Evolutionary conservation across 2,888 invertebrate genomes (phyloP), one percentile per base, ranked within the genome.

Genomic region (Boloria euphrosyne): DNA sequence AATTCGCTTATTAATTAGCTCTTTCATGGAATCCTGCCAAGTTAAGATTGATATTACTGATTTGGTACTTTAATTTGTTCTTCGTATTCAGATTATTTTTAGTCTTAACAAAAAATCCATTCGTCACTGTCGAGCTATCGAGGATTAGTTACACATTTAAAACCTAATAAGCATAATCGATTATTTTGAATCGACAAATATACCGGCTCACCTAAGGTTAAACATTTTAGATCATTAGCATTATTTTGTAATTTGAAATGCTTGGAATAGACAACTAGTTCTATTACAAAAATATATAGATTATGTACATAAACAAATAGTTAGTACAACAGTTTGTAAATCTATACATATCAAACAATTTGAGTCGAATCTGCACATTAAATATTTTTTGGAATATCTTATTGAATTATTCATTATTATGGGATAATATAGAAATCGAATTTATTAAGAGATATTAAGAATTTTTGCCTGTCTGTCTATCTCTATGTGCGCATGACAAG

Each of bases 141-240:
- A 4, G 51, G 38, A 16, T 51, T 51, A 57, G 7, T 27, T 17
- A 22, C 17, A 64, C 44, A 27, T 22, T 17, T 27, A 46, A 54
- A 17, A 50, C 46, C 31, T 13, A 31, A 58, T 64, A 58, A 47
- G 52, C 52, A 52, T 64, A 52, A 64, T 52, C 64, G 44, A 43
- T 55, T 50, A 57, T 43, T 62, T 43, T 22, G 55, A 22, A 44
- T 44, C 44, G 44, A 44, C 44, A 22, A 55, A 55, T 38, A 38
- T 38, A 38, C 31, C 7, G 1, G 22, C 44, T n/a, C 22, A 44
- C 44, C 18, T n/a, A n/a, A 14, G 1, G 43, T 22, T 22, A 44
- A 44, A 55, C 22, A 55, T 55, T 44, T 18, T 55, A 44, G 44
- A 18, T 55, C 44, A n/a, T 44, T 50, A 50, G 18, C 17, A 13